Evolutionary conservation across 2,113 vertebrate species (phyloP).

Genomic region (Bos indicus): DNA sequence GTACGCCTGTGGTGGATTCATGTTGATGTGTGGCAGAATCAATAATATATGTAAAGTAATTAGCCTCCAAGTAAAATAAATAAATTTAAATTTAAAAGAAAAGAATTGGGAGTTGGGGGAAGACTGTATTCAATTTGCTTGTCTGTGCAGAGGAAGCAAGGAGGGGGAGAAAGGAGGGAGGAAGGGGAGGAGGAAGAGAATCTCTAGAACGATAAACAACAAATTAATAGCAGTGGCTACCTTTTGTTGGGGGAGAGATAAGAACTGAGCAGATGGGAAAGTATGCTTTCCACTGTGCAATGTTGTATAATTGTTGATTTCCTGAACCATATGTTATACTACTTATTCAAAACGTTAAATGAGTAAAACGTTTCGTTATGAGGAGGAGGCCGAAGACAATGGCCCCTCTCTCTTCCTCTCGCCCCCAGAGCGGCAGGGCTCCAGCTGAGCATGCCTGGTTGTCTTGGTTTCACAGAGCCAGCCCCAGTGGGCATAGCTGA

Average conservation of each 20-base stretch:
- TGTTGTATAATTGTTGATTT: background rate
- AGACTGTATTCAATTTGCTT: background rate
- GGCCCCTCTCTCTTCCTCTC: background rate
- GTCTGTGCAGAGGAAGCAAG: background rate
- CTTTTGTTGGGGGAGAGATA: background rate
- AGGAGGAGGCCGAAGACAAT: background rate
- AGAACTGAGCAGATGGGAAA: background rate
- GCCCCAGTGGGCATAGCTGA: background rate
- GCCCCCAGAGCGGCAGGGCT: background rate
- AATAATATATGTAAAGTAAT: no score
- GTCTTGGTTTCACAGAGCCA: background rate
- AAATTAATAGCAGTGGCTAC: background rate
- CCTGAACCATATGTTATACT: background rate
- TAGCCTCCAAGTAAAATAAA: no score
- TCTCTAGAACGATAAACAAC: background rate
- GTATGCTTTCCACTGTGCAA: background rate
- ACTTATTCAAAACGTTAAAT: background rate
- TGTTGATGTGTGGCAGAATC: no score
- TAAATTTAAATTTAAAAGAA: no score
- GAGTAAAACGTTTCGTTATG: background rate
- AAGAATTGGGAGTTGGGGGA: background rate
- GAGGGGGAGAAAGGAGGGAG: background rate
- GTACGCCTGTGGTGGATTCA: no score
- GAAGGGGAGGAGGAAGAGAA: background rate
- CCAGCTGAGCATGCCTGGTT: accelerated